Percentiles rank a stretch among this genome's conserved stretches.
Conservation (phyloP, 2,888 invertebrate genomes). For the Melanargia galathea region DNA sequence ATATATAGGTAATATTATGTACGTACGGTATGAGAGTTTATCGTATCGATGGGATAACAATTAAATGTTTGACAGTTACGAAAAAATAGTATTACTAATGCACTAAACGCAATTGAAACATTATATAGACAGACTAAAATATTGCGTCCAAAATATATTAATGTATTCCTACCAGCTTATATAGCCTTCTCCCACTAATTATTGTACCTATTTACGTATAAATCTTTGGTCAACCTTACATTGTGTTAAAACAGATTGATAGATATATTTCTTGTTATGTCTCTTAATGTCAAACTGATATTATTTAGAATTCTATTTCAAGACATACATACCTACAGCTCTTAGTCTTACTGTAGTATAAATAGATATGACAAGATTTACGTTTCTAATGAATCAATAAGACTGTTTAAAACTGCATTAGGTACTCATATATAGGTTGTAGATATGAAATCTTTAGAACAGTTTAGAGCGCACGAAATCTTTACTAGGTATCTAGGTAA, state of each 20-base stretch:
- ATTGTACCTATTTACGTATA: neutral
- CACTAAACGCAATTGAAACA: neutral
- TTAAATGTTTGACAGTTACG: too few relatives aligned
- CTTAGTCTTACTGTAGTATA: neutral
- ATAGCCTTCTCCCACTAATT: neutral
- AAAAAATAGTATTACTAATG: neutral
- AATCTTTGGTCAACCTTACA: conserved; percentile 7
- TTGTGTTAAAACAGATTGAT: conserved; percentile 13
- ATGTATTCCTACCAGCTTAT: neutral
- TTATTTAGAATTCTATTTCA: conserved; percentile 5
- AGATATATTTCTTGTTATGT: conserved; percentile 13
- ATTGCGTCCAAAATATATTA: neutral
- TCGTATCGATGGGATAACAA: too few relatives aligned
- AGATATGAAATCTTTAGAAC: too few relatives aligned
- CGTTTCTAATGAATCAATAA: neutral
- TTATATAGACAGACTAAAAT: neutral
- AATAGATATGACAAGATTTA: neutral
- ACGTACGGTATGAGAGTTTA: too few relatives aligned
- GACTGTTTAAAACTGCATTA: too few relatives aligned
- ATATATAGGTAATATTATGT: too few relatives aligned
- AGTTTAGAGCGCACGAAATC: neutral
- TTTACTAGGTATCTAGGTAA: neutral
- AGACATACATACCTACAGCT: neutral
- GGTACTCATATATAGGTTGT: too few relatives aligned
- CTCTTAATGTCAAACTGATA: conserved; percentile 6